phyloP scores from a whole-genome alignment of 2,888 invertebrate genomes.

The Herminia tarsipennalis region DNA sequence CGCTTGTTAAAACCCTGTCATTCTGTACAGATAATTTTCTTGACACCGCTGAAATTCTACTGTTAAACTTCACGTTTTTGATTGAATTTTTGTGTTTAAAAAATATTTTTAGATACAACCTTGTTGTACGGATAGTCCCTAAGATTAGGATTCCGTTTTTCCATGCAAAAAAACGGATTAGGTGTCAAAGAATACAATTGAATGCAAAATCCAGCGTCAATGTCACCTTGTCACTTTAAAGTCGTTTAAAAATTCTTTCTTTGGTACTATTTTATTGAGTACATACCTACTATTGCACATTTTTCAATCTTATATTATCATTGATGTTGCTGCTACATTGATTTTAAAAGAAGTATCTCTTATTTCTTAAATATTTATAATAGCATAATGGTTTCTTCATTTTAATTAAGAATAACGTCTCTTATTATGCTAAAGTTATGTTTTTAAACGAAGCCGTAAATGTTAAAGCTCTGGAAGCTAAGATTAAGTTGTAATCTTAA shows the following conservation, averaged over 20 bases:
- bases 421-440: no score
- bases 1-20: constrained; percentile 55
- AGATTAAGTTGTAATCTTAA: no score
- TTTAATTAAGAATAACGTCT: no score
- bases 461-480: no score
- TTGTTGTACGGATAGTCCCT: constrained; percentile 20
- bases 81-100: constrained; percentile 26
- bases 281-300: no score
- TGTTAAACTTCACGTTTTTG: constrained; percentile 36
- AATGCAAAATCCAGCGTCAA: not conserved
- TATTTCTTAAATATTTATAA: no score
- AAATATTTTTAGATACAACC: constrained; percentile 22
- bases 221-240: not conserved
- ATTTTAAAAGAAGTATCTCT: no score
- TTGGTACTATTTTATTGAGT: no score
- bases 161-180: constrained; percentile 25
- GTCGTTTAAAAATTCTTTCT: constrained; percentile 1
- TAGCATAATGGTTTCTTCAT: no score
- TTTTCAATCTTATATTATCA: no score
- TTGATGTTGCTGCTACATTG: no score
- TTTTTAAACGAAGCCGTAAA: no score
- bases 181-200: constrained; percentile 18
- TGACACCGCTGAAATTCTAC: constrained; percentile 43
- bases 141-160: constrained; percentile 26
- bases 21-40: constrained; percentile 43